These are phyloP conservation scores for Leptopilina boulardi DNA, from an alignment of 1,140 invertebrate species.

Conservation along the genomic window DNA sequence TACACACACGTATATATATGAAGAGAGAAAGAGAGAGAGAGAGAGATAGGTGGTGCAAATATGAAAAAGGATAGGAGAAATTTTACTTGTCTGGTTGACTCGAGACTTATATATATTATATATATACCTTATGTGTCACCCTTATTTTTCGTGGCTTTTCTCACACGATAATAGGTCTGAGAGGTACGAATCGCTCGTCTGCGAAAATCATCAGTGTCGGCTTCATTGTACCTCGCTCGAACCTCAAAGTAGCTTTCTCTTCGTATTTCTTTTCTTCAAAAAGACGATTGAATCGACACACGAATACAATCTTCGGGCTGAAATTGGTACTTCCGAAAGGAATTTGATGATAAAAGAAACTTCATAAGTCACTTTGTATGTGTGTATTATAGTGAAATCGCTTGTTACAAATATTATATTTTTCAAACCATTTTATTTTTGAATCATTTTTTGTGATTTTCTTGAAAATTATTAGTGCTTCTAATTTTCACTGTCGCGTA, in stretches of 20 bases:
- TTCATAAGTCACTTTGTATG: neutral
- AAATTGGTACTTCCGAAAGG: slow-evolving; percentile 20
- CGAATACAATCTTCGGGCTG: slow-evolving; percentile 30
- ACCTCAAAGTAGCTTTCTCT: slow-evolving; percentile 61
- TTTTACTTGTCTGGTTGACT: slow-evolving; percentile 18
- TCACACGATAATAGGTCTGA: slow-evolving; percentile 60
- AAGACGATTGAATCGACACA: slow-evolving; percentile 38
- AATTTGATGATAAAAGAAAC: slow-evolving; percentile 2
- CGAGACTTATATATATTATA: slow-evolving; percentile 49
- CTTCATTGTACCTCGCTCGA: slow-evolving; percentile 53
- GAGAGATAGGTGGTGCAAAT: neutral
- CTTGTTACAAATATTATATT: no score
- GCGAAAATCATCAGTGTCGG: slow-evolving; percentile 59
- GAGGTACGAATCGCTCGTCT: slow-evolving; percentile 57
- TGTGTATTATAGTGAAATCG: no score
- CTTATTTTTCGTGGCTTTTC: slow-evolving; percentile 66
- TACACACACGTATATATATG: neutral
- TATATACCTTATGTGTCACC: slow-evolving; percentile 59
- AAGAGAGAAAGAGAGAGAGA: no score
- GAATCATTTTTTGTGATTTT: no score
- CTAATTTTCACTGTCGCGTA: no score
- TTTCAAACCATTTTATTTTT: no score
- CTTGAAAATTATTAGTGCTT: no score
- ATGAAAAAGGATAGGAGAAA: slow-evolving; percentile 44
- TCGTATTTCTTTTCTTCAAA: slow-evolving; percentile 54